phyloP scores from a whole-genome alignment of 2,797 vertebrate species.

The Karalla daura region DNA sequence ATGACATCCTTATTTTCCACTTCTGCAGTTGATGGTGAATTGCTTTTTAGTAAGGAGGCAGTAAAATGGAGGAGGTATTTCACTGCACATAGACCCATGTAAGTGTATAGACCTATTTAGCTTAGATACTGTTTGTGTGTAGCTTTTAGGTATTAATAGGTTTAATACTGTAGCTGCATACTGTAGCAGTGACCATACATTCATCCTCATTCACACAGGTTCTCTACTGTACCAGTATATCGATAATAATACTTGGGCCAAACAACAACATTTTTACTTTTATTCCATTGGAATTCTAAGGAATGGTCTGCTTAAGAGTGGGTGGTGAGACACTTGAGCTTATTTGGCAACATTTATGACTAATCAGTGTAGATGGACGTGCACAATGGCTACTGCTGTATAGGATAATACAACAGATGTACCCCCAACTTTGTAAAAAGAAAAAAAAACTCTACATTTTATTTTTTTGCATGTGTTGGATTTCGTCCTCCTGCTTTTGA shows the following conservation, averaged over 20 bases:
- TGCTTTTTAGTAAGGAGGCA: slow-evolving; percentile 19
- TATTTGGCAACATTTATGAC: slow-evolving; percentile 13
- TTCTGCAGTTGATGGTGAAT: slow-evolving; percentile 11
- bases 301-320: slow-evolving; percentile 45
- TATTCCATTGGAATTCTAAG: slow-evolving; percentile 33
- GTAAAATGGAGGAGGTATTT: slow-evolving; percentile 45
- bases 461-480: background rate
- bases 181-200: slow-evolving; percentile 40
- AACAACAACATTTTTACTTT: slow-evolving; percentile 22
- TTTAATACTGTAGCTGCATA: slow-evolving; percentile 37
- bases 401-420: slow-evolving; percentile 23
- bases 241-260: background rate
- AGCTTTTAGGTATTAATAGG: slow-evolving; percentile 33
- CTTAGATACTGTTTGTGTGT: slow-evolving; percentile 41
- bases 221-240: slow-evolving; percentile 16
- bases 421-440: slow-evolving; percentile 17
- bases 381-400: slow-evolving; percentile 21
- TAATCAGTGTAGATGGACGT: slow-evolving; percentile 1
- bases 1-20: slow-evolving; percentile 20
- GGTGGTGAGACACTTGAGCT: slow-evolving; percentile 10
- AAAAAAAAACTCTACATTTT: background rate
- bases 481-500: slow-evolving; percentile 8
- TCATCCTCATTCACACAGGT: slow-evolving; percentile 43
- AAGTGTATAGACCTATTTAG: slow-evolving; percentile 35
- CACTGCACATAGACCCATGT: slow-evolving; percentile 28